phyloP scores from a whole-genome alignment of 2,888 invertebrate species.

The Ormyrus pomaceus region DNA sequence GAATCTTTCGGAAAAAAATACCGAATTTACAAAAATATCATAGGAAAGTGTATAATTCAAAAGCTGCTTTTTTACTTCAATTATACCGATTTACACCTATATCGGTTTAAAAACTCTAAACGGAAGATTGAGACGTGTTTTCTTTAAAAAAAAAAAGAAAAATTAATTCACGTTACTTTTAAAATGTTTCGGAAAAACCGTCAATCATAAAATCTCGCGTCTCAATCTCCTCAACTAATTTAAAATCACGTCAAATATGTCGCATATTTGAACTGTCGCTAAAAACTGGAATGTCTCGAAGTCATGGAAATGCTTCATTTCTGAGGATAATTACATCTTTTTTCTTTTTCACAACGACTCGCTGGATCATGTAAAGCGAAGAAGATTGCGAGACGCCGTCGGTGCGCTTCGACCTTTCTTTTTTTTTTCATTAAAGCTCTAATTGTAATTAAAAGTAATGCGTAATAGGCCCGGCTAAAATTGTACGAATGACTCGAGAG shows the following conservation, averaged over 20 bases:
- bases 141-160: too few species aligned
- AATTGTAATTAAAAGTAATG: conserved; percentile 1
- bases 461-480: conserved; percentile 47
- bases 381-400: conserved; percentile 6
- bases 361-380: conserved; percentile 3
- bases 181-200: too few species aligned
- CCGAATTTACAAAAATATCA: conserved; percentile 52
- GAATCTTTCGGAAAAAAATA: conserved; percentile 24
- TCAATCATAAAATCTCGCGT: too few species aligned
- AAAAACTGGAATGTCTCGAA: neutral
- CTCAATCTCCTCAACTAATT: conserved; percentile 18
- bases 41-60: conserved; percentile 19
- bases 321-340: neutral
- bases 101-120: neutral
- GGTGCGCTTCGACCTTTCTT: conserved; percentile 43
- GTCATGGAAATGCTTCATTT: too few species aligned
- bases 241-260: conserved; percentile 29
- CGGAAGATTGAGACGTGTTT: conserved; percentile 2
- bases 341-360: conserved; percentile 3
- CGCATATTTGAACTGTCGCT: neutral
- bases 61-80: neutral
- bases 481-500: conserved; percentile 49
- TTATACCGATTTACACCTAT: neutral
- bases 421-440: conserved; percentile 10
- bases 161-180: too few species aligned